These are phyloP conservation scores for Cossypha heuglini DNA, from an alignment of 2,797 vertebrate species.

Conservation along the genomic window DNA sequence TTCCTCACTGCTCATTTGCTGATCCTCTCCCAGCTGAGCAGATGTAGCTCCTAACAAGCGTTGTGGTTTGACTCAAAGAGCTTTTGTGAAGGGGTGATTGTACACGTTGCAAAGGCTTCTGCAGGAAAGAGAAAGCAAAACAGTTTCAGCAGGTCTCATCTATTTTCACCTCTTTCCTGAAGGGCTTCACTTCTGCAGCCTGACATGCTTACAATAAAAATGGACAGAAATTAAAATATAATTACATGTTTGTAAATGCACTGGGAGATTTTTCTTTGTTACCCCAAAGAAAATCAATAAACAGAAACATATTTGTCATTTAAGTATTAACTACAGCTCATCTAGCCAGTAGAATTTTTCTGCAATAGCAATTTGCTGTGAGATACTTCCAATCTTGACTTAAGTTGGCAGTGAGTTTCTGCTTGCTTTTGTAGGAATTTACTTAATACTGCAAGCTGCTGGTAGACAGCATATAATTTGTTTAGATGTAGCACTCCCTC, in stretches of 20 bases:
- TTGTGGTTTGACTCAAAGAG: not conserved
- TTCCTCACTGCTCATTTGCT: not conserved
- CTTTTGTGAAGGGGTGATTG: not conserved
- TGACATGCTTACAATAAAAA: not conserved
- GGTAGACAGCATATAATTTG: not conserved
- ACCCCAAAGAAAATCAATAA: not conserved
- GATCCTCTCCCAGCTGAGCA: not conserved
- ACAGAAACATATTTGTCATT: not conserved
- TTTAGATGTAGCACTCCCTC: not conserved
- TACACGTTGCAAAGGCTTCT: not conserved
- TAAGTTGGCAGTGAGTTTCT: not conserved
- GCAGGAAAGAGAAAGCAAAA: not conserved
- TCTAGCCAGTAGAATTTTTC: not conserved
- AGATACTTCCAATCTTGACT: not conserved
- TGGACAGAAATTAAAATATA: not conserved
- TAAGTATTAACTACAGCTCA: not conserved
- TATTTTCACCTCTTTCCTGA: not conserved
- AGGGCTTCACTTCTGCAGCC: not conserved
- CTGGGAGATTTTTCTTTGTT: rapidly evolving
- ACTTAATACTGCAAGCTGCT: not conserved
- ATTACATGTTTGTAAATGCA: not conserved
- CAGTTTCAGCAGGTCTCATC: not conserved
- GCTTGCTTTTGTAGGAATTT: not conserved
- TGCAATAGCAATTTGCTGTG: not conserved
- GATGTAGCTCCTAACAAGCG: not conserved